A percentile compares a stretch with the other conserved stretches of the same genome.
Conservation (phyloP, 2,888 invertebrate species). For the Taphrorychus bicolor region DNA sequence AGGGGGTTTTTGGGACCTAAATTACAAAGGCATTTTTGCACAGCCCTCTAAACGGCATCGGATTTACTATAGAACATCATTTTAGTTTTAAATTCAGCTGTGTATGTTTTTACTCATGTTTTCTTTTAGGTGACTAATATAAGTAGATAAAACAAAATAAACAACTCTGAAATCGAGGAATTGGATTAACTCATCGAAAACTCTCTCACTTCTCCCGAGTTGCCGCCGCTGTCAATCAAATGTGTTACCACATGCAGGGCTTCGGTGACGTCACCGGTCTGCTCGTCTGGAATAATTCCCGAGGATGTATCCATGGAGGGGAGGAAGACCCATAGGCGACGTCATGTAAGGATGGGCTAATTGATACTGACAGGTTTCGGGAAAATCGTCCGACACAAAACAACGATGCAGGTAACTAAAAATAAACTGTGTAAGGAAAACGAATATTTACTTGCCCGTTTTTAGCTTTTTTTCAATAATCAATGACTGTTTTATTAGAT, state of each 20-base stretch:
- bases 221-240: slow-evolving; percentile 36
- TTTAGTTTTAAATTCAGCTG: too few relatives aligned
- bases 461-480: too few relatives aligned
- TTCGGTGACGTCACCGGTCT: slow-evolving; percentile 31
- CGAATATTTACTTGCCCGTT: too few relatives aligned
- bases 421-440: too few relatives aligned
- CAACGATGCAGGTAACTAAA: neutral
- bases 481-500: too few relatives aligned
- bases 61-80: too few relatives aligned
- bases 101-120: too few relatives aligned
- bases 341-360: slow-evolving; percentile 13
- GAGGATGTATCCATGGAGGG: slow-evolving; percentile 6
- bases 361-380: slow-evolving; percentile 20
- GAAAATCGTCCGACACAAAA: neutral
- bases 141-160: too few relatives aligned
- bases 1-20: slow-evolving; percentile 19
- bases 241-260: slow-evolving; percentile 37
- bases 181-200: neutral
- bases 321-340: slow-evolving; percentile 19
- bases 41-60: neutral
- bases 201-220: slow-evolving; percentile 23
- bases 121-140: too few relatives aligned
- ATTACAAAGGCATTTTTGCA: slow-evolving; percentile 12
- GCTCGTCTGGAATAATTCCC: slow-evolving; percentile 31
- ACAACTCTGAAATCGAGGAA: too few relatives aligned